These are phyloP conservation scores for Cremastobaeus sp. DNA, from an alignment of 2,888 invertebrate species.

Conservation along the genomic window DNA sequence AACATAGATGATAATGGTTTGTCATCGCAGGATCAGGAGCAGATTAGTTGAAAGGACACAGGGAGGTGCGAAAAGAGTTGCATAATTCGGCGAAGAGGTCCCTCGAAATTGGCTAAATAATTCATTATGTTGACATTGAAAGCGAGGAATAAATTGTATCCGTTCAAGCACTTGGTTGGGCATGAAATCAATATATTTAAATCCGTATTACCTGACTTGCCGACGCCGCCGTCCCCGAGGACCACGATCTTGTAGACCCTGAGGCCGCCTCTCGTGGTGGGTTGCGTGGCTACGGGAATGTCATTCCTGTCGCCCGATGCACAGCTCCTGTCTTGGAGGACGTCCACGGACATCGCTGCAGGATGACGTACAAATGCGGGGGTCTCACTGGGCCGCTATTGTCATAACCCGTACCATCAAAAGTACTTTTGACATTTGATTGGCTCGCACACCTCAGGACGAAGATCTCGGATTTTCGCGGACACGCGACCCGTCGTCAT, in stretches of 20 bases:
- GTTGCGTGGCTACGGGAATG: slow-evolving; percentile 65
- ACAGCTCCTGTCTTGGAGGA: slow-evolving; percentile 55
- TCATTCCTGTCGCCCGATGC: slow-evolving; percentile 69
- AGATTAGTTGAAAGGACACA: no score
- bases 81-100: no score
- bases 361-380: no score
- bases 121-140: neutral
- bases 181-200: no score
- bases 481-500: slow-evolving; percentile 38
- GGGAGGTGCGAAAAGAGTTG: no score
- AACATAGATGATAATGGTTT: no score
- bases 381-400: slow-evolving; percentile 40
- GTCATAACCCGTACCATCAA: slow-evolving; percentile 49
- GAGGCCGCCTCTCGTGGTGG: slow-evolving; percentile 80
- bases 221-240: slow-evolving; percentile 94
- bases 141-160: neutral
- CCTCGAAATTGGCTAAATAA: no score
- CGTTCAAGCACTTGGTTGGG: no score
- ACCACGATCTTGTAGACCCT: slow-evolving; percentile 94
- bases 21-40: no score
- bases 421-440: slow-evolving; percentile 46
- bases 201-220: slow-evolving; percentile 94
- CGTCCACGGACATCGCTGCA: slow-evolving; percentile 53
- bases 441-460: slow-evolving; percentile 37
- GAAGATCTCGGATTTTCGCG: slow-evolving; percentile 31